Evolutionary conservation across 2,888 invertebrate species (phyloP), one percentile per base, ranked within the genome.

Genomic region (Lycia hirtaria): DNA sequence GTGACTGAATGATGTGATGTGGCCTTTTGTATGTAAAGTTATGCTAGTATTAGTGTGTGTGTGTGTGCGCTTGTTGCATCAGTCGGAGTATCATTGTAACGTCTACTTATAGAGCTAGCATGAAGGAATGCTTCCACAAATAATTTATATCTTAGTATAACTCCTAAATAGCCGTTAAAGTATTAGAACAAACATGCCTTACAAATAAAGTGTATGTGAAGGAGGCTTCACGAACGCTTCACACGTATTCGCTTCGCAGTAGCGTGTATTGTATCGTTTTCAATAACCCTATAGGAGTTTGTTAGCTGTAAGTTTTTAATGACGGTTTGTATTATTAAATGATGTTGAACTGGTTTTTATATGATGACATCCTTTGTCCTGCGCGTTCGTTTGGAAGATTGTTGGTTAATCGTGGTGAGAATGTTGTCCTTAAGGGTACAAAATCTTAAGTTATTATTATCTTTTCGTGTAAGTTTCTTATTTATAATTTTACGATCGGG

Each of bases 1-100:
- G 90, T 91, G 91, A 92, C 88, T 90, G 92, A 88, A 91, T 88
- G 90, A 89, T 91, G 92, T 91, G 89, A 83, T 87, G 92, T 91
- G 92, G 92, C 92, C 92, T 92, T 85, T 90, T 89, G 87, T 87
- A 90, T 88, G 87, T 88, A 84, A 82, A 80, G 74, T 78, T 80
- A 81, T 81, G 80, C 68, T 83, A 81, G 79, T 79, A 81, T 83
- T 83, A 83, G 87, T 83, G 88, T 82, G 85, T 83, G 81, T 85
- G 87, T 83, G 88, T 82, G 85, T 83, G 85, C 76, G 91, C 88
- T 89, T 89, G 85, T 85, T 85, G 89, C 89, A 83, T 85, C 86
- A 75, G 81, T 80, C 82, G 77, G 73, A 81, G 72, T 81, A 79
- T 70, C 77, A 75, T 77, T 73, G 76, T 81, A 75, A 78, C 76